phyloP scores from a whole-genome alignment of 2,888 invertebrate species.

The Amphipyra tragopoginis region DNA sequence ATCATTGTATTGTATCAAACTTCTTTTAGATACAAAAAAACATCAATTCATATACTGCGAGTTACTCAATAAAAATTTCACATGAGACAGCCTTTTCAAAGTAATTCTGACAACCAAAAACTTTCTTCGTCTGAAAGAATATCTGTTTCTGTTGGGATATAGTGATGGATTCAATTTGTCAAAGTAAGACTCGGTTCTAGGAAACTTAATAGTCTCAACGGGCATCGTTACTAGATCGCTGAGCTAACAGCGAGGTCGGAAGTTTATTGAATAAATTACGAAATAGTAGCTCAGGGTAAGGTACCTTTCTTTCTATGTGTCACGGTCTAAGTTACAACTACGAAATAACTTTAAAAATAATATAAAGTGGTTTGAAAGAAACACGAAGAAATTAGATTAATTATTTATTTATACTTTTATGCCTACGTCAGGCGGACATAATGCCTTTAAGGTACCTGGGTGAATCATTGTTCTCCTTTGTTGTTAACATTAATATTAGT shows the following conservation, averaged over 20 bases:
- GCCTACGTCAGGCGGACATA: too few species aligned
- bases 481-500: too few species aligned
- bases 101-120: constrained; percentile 1
- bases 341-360: neutral
- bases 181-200: constrained; percentile 38
- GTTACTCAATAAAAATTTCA: constrained; percentile 1
- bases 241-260: constrained; percentile 36
- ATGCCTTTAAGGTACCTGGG: too few species aligned
- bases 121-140: constrained; percentile 22
- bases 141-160: constrained; percentile 28
- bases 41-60: neutral
- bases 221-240: constrained; percentile 45
- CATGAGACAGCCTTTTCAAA: neutral
- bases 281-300: constrained; percentile 18
- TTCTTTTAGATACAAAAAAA: too few species aligned
- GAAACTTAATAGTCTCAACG: constrained; percentile 58
- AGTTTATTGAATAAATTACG: constrained; percentile 51
- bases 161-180: constrained; percentile 57
- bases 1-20: too few species aligned
- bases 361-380: neutral
- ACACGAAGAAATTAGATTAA: too few species aligned
- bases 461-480: too few species aligned
- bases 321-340: neutral
- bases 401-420: too few species aligned
- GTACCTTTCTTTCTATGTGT: constrained; percentile 6